phyloP scores from a whole-genome alignment of 2,797 vertebrate species.

The Alca torda region DNA sequence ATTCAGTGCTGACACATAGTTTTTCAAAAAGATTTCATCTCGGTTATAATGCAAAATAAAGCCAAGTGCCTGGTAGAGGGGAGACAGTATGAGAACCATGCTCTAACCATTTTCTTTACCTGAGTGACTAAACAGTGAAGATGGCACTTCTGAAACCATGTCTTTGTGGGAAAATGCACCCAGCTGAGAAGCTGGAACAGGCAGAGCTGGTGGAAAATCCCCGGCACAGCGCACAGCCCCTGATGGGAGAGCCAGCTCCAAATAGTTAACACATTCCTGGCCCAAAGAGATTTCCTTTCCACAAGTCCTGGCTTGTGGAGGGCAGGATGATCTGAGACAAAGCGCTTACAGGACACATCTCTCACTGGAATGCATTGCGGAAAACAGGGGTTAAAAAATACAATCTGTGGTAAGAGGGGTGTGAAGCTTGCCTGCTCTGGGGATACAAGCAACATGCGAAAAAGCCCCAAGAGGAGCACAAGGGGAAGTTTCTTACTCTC shows the following conservation, averaged over 20 bases:
- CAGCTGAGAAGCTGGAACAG: background rate
- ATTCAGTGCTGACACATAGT: conserved; percentile 37
- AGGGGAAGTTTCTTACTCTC: background rate
- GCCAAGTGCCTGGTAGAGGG: background rate
- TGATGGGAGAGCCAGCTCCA: background rate
- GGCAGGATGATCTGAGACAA: background rate
- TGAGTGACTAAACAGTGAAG: background rate
- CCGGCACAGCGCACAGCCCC: background rate
- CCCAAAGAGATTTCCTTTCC: background rate
- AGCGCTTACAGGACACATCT: background rate
- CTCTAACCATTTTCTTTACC: conserved; percentile 7
- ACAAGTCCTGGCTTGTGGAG: background rate
- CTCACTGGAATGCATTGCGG: background rate
- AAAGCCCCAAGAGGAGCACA: background rate
- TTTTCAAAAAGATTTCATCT: conserved; percentile 31
- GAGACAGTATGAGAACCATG: background rate
- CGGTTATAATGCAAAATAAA: conserved; percentile 17
- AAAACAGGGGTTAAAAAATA: background rate
- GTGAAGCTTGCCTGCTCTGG: background rate
- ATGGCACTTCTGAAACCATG: background rate
- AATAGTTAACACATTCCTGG: conserved; percentile 25
- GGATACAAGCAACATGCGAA: background rate
- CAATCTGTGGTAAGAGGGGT: background rate
- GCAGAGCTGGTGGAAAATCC: conserved; percentile 51
- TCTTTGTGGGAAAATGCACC: conserved; percentile 13